Conservation (phyloP, 2,797 vertebrate genomes). For the Bucorvus abyssinicus region DNA sequence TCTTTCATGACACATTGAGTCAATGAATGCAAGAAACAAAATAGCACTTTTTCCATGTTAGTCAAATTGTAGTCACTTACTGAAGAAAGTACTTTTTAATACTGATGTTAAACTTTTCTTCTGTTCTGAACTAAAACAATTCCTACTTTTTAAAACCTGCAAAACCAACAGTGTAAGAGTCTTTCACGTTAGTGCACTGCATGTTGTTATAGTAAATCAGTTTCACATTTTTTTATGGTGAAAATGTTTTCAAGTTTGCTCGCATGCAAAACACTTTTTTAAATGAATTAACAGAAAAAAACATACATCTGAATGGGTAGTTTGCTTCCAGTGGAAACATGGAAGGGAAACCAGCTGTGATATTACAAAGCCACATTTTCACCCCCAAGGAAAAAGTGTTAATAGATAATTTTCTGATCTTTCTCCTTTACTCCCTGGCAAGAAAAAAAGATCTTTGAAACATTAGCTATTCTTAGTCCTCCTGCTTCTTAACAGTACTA, state of each 20-base stretch:
- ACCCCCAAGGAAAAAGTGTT: not conserved
- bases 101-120: slow-evolving; percentile 55
- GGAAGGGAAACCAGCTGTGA: not conserved
- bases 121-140: slow-evolving; percentile 62
- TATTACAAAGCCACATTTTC: not conserved
- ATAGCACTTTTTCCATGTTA: slow-evolving; percentile 34
- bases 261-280: not conserved
- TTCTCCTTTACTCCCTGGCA: not conserved
- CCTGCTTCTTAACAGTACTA: not conserved
- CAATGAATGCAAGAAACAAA: slow-evolving; percentile 41
- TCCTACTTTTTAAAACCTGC: slow-evolving; percentile 53
- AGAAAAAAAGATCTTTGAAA: slow-evolving; percentile 10
- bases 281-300: slow-evolving; percentile 4
- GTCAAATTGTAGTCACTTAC: slow-evolving; percentile 62
- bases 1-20: not conserved
- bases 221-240: not conserved
- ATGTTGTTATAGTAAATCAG: slow-evolving; percentile 29
- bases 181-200: slow-evolving; percentile 45
- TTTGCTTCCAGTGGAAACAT: slow-evolving; percentile 1
- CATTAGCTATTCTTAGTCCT: not conserved
- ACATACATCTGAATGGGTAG: not conserved
- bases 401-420: not conserved
- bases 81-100: slow-evolving; percentile 55
- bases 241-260: not conserved
- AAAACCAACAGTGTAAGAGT: slow-evolving; percentile 47